A percentile compares a stretch with the other conserved stretches of the same genome.
phyloP scores from a whole-genome alignment of 2,113 vertebrate species.

The Motacilla tschutschensis region DNA sequence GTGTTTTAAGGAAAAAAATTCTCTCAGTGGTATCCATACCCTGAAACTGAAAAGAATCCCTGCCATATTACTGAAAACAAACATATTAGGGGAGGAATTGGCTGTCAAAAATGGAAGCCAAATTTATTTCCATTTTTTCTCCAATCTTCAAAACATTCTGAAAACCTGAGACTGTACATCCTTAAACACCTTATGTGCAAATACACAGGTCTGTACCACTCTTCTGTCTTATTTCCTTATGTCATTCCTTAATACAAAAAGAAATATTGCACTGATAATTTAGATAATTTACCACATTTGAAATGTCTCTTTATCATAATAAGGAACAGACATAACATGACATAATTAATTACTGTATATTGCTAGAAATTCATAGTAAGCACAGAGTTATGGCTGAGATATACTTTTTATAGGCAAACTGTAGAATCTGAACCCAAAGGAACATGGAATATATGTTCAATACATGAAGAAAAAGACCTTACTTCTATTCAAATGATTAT shows the following conservation, averaged over 20 bases:
- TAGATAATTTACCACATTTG: background rate
- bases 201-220: background rate
- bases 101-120: background rate
- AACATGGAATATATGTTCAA: background rate
- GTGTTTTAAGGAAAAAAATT: background rate
- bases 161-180: background rate
- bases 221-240: background rate
- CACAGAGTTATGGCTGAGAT: background rate
- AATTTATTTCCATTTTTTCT: background rate
- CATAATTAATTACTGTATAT: background rate
- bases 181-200: background rate
- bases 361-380: background rate
- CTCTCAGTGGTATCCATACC: background rate
- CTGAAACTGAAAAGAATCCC: background rate
- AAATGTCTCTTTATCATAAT: background rate
- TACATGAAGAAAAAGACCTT: background rate
- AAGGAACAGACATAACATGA: background rate
- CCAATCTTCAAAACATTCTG: background rate
- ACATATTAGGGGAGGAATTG: background rate
- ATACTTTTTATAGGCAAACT: background rate
- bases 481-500: background rate
- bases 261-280: background rate
- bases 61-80: background rate
- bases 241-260: background rate
- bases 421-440: background rate